These are phyloP conservation scores for Myrmecophaga tridactyla DNA, from an alignment of 2,113 vertebrate species.

Conservation along the genomic window DNA sequence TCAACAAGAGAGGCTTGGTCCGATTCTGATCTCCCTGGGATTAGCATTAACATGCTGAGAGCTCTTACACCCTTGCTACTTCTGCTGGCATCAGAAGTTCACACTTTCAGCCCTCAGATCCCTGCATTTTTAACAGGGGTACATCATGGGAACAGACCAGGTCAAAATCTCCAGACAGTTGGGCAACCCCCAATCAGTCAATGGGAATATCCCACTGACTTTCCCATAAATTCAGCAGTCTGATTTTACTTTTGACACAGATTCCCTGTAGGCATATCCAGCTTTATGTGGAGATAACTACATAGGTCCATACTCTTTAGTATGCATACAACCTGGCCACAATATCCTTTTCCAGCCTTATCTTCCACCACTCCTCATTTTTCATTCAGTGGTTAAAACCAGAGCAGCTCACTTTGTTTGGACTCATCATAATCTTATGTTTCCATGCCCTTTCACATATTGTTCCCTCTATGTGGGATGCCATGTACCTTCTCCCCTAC, in stretches of 20 bases:
- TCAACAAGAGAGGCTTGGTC: slow-evolving; percentile 41
- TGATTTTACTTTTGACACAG: neutral
- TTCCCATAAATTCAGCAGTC: neutral
- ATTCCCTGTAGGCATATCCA: neutral
- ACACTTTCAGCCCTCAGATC: slow-evolving; percentile 30
- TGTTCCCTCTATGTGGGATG: neutral
- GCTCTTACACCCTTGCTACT: slow-evolving; percentile 5
- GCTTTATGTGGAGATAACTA: neutral
- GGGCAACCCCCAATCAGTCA: neutral
- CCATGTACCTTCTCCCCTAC: neutral
- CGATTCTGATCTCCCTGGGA: slow-evolving; percentile 44
- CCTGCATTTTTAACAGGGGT: neutral
- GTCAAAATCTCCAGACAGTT: neutral
- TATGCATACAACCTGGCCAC: neutral
- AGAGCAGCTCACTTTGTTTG: neutral
- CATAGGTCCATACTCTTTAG: neutral
- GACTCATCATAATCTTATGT: neutral
- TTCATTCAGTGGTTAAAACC: neutral
- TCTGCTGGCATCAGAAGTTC: slow-evolving; percentile 37
- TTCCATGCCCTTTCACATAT: neutral
- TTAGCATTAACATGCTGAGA: slow-evolving; percentile 32
- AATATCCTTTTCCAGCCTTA: neutral
- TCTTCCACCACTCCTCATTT: neutral
- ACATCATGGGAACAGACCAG: neutral
- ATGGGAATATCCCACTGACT: neutral